Base-by-base conservation (phyloP, 2,888 invertebrate genomes). In the Chymomyza caudatula region DNA sequence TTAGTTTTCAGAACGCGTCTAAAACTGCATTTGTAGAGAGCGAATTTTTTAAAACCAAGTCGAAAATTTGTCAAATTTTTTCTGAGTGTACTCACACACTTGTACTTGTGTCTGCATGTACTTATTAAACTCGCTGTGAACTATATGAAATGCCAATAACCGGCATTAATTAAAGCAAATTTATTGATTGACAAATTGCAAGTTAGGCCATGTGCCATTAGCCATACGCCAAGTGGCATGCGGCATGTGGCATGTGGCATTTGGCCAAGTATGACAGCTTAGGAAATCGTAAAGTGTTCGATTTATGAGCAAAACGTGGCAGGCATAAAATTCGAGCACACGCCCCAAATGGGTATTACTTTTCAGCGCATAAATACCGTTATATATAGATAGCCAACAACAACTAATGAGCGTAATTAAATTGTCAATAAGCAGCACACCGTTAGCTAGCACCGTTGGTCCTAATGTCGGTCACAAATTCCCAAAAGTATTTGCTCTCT, bases 171-270 rank as follows among this genome's bases (percentile, higher is more conserved):
- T 82, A 84, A 79, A 51, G 67, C 63, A 64, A 76, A 84, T 84
- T 82, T 82, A 82, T 82, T 79, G 82, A 82, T 82, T 84, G 85
- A 82, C 84, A 85, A 79, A 82, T 82, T 79, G 82, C 55, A 51
- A 13, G 20, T 43, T 20, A 22, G 49, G 47, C 15, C 52, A n/a
- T 22, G 4, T 17, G 13, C 22, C 22, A n/a, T 52, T 22, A 51
- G 51, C 51, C 13, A 51, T 22, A 13, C 6, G 20, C 6, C 22
- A 20, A 52, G 22, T 23, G 25, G 84, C 64, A 78, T 77, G 84
- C 77, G 84, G 44, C 37, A 56, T 23, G 19, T 20, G 23, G 19
- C 57, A 29, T 60, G 11, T 43, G 15, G 47, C 43, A 20, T 25
- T 23, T 17, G 23, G 15, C 20, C 23, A 20, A 47, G 44, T 20